Base-by-base conservation (phyloP, 1,140 invertebrate genomes). In the Ceratina calcarata region DNA sequence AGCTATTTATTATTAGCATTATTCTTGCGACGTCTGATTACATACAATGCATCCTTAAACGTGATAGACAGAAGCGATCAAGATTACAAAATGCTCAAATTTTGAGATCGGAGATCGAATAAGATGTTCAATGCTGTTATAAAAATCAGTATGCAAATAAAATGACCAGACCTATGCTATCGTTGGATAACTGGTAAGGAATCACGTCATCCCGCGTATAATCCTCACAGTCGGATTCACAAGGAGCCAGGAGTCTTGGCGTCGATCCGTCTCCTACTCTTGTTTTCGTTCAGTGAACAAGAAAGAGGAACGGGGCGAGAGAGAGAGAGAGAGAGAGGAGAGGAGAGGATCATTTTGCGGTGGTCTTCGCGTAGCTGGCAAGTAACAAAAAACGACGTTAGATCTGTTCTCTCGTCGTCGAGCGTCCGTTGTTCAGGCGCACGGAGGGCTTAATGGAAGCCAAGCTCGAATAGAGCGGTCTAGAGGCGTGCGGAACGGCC, bases 331-430 rank as follows among this genome's bases (percentile, higher is more conserved):
- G 16, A 24, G 24, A 15, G 16, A 16, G 18, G 60, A 7, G 60
- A 8, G 12, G 8, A 24, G 20, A 75, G 61, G 68, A 66, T 51
- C 27, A 58, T 77, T 85, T 79, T 65, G 69, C 53, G 66, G 60
- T 61, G 77, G 64, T 85, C 82, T 71, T 84, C 64, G 51, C 55
- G 73, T 45, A 45, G 37, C 51, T 58, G 60, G 22, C 70, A 76
- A 67, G 83, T 10, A 45, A 45, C 37, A 45, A 88, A 88, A 88
- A 88, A 88, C 86, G 75, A 83, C 72, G 82, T 81, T 79, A 81
- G 75, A 68, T 82, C 73, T 61, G 55, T 68, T 71, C n/a, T 65
- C 68, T 69, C 62, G 27, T 57, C 18, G 65, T 22, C 55, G 37
- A 20, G 18, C 55, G 55, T 18, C 66, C 78, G 55, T 58, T 79